Evolutionary conservation across 2,888 invertebrate species (phyloP).

Genomic region (Lymantria dispar): DNA sequence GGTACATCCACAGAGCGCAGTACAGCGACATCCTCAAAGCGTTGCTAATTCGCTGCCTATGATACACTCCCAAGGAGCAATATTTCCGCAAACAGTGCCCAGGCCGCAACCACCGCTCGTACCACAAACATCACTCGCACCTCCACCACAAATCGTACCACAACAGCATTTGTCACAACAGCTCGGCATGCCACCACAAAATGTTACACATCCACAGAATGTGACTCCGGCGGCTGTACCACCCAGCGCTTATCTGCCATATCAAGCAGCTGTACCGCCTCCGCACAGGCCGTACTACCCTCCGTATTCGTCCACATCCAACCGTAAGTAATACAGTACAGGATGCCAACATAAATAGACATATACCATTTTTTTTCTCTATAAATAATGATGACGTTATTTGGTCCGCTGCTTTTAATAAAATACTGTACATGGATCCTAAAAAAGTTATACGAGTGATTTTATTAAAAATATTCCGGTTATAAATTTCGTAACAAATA

Average conservation of each 20-base stretch:
- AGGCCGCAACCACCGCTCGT: background rate
- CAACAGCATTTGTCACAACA: background rate
- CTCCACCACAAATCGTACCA: background rate
- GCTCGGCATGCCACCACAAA: background rate
- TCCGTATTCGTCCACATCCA: conserved; percentile 14
- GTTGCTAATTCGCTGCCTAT: background rate
- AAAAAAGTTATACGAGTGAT: no score
- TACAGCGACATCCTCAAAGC: background rate
- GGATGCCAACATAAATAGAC: background rate
- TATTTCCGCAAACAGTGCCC: background rate
- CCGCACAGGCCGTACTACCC: conserved; percentile 27
- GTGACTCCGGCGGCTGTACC: conserved; percentile 13
- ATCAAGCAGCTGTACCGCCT: conserved; percentile 30
- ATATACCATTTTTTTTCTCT: no score
- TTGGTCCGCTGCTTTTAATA: no score
- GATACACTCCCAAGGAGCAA: background rate
- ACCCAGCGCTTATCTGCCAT: conserved; percentile 17
- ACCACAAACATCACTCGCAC: background rate
- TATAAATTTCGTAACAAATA: no score
- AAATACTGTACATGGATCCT: no score
- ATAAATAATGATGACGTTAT: no score
- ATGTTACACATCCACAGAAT: background rate
- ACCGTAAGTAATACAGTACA: conserved; percentile 24
- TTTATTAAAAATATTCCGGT: no score
- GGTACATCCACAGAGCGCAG: no score